phyloP scores from a whole-genome alignment of 2,888 invertebrate species.

The Limnephilus lunatus region DNA sequence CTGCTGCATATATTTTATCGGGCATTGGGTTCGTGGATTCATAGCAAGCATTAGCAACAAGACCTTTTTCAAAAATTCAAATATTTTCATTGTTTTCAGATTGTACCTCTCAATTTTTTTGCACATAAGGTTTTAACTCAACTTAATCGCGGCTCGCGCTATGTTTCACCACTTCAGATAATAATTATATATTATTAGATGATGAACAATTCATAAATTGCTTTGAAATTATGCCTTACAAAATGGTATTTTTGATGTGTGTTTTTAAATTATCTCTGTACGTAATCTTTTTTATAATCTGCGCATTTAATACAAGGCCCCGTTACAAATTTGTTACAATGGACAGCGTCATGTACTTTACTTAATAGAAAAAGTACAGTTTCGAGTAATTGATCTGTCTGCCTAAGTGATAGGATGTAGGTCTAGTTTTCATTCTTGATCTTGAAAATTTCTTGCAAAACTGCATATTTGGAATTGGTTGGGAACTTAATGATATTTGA shows the following conservation, averaged over 20 bases:
- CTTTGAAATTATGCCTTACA: constrained; percentile 31
- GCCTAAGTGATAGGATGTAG: neutral
- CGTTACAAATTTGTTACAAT: neutral
- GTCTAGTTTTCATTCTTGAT: neutral
- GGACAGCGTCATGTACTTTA: neutral
- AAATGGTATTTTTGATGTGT: constrained; percentile 19
- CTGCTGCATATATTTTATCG: too few relatives aligned
- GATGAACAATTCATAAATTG: constrained; percentile 25
- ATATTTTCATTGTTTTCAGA: neutral
- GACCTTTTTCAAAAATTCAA: neutral
- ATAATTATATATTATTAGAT: constrained; percentile 26
- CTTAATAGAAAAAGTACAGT: neutral
- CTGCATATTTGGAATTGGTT: neutral
- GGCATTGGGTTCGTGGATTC: neutral
- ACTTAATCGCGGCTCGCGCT: constrained; percentile 39
- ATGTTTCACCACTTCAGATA: constrained; percentile 21
- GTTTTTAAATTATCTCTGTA: constrained; percentile 14
- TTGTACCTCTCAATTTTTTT: constrained; percentile 18
- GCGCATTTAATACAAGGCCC: neutral
- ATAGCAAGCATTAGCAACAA: neutral
- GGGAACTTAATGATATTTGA: neutral
- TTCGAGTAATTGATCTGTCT: neutral
- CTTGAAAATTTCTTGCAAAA: neutral
- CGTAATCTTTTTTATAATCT: neutral
- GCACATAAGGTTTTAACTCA: neutral